Evolutionary conservation across 2,113 vertebrate genomes (phyloP).

Genomic region (Muscicapa adusta): DNA sequence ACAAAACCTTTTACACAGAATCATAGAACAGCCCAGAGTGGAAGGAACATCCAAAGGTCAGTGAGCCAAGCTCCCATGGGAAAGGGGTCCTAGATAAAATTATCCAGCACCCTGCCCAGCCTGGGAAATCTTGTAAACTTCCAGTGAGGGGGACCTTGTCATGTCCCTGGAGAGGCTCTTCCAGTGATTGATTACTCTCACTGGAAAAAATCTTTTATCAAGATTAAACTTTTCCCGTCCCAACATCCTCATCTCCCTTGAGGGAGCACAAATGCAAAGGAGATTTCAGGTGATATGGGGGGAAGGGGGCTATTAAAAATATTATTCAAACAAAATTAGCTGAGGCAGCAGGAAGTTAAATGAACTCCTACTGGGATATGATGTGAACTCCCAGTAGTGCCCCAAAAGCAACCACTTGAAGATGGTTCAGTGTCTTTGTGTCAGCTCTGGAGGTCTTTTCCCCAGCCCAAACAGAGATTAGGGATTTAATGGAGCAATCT

Average conservation of each 20-base stretch:
- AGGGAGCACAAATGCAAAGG: not conserved
- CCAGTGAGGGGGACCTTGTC: not conserved
- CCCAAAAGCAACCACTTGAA: not conserved
- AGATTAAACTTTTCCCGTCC: not conserved
- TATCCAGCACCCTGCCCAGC: not conserved
- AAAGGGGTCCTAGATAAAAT: not conserved
- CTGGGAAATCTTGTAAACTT: not conserved
- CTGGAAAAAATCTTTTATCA: not conserved
- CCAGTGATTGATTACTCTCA: not conserved
- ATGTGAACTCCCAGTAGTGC: not conserved
- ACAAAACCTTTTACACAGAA: not conserved
- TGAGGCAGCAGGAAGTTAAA: not conserved
- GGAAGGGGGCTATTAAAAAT: not conserved
- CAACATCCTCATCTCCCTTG: not conserved
- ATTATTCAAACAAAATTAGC: not conserved
- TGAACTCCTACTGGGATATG: not conserved
- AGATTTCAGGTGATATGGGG: not conserved
- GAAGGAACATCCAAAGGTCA: not conserved
- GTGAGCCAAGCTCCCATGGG: not conserved
- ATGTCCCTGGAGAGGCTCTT: not conserved
- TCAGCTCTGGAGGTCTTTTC: not conserved
- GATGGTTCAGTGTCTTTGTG: not conserved
- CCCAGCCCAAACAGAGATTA: not conserved
- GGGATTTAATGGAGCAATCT: not conserved
- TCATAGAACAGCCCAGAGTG: not conserved